A percentile compares a stretch with the other conserved stretches of the same genome.
phyloP scores from a whole-genome alignment of 2,113 vertebrate genomes.

The Talpa occidentalis region DNA sequence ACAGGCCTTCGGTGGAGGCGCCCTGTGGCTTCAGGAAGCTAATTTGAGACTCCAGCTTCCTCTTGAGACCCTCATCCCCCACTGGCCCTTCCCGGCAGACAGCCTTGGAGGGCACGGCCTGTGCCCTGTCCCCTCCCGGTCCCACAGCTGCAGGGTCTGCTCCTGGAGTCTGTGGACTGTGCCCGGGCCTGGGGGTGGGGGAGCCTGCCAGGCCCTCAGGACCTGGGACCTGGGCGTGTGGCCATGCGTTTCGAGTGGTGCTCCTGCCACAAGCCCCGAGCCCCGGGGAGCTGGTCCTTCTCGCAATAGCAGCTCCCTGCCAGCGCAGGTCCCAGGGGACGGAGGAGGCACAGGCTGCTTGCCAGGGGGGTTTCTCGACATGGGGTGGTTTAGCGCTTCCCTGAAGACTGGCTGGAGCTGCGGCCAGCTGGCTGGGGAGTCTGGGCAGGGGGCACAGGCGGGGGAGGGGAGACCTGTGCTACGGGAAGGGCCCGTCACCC shows the following conservation, averaged over 20 bases:
- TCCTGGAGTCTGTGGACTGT: not conserved
- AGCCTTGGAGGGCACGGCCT: not conserved
- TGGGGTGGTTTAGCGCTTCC: not conserved
- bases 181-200: not conserved
- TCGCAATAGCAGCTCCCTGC: too few relatives aligned
- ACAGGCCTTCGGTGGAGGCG: not conserved
- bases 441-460: not conserved
- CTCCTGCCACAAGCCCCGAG: fast-evolving
- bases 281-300: fast-evolving
- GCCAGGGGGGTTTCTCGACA: not conserved
- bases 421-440: not conserved
- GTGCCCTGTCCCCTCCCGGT: too few relatives aligned
- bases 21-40: constrained; percentile 52
- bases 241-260: fast-evolving
- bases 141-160: not conserved
- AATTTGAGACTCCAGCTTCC: constrained; percentile 51
- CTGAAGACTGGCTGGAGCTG: not conserved
- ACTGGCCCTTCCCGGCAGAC: not conserved
- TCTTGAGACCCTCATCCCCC: not conserved
- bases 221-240: too few relatives aligned
- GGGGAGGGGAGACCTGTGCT: not conserved
- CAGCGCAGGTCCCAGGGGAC: too few relatives aligned
- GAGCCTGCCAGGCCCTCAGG: not conserved
- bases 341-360: too few relatives aligned
- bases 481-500: not conserved